Evolutionary conservation across 2,797 vertebrate species (phyloP), one percentile per base, ranked within the genome.

Genomic region (Macropodus opercularis): DNA sequence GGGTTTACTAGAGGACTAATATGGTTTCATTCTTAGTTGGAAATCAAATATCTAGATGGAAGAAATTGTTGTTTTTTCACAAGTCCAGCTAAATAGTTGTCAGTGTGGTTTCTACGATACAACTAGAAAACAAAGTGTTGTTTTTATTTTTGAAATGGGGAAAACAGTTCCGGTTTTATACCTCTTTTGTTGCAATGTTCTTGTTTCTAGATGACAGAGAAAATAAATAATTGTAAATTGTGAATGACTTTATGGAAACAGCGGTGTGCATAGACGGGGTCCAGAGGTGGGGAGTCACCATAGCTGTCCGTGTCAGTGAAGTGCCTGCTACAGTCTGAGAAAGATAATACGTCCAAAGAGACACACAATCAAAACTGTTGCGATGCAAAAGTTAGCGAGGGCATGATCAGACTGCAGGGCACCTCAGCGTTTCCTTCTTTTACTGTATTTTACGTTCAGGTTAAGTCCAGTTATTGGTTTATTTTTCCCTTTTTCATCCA

Each of bases 1-100:
- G 92, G 92, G 92, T 93, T 90, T 85, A 81, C 81, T 79, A 65
- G 74, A 89, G 77, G 77, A 91, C 85, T 84, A 87, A 90, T 88
- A 87, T 87, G 83, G 86, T 87, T 90, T 89, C 63, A 83, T 86
- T 91, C 81, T 85, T 82, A 75, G 85, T 84, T 84, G 82, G 82
- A 85, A 90, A 85, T 87, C 69, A 72, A 81, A 51, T 85, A 62
- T 87, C 57, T 77, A 84, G 71, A 80, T 81, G 42, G 59, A 83
- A 74, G 72, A 54, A 5, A 7, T 8, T 52, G 14, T 60, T 22
- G 14, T 65, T 66, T 72, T 65, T 66, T 76, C 63, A 64, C 62
- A 56, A 69, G 50, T 63, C 60, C 49, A 65, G 53, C 69, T 78
- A 53, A 72, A 69, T 64, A 53, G 57, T 70, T n/a, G 39, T 77